Evolutionary conservation across 1,140 invertebrate genomes (phyloP).

Genomic region (Leptinotarsa lineolata): DNA sequence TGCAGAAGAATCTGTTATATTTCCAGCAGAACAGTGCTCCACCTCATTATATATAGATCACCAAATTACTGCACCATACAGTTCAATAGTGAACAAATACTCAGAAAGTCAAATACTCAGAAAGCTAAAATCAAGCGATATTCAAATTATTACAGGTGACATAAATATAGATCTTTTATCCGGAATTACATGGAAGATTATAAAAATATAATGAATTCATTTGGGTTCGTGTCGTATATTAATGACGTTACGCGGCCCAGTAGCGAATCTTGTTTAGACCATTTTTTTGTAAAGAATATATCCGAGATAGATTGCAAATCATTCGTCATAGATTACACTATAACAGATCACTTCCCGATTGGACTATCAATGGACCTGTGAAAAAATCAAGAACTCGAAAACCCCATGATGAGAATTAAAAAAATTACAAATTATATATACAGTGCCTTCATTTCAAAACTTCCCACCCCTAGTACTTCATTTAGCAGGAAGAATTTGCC

Average conservation of each 20-base stretch:
- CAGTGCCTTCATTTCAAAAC: too few species aligned
- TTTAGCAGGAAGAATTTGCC: too few species aligned
- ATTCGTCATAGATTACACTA: constrained; percentile 15
- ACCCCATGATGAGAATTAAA: constrained; percentile 1
- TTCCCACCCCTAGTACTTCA: too few species aligned
- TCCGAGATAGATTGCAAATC: constrained; percentile 1
- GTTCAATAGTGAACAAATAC: constrained; percentile 23
- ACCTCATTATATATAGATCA: constrained; percentile 27
- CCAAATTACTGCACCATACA: constrained; percentile 8
- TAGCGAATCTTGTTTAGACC: constrained; percentile 25
- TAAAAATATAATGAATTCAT: constrained; percentile 24
- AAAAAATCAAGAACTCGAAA: constrained; percentile 7
- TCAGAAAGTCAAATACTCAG: constrained; percentile 16
- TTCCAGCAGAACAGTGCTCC: too few species aligned
- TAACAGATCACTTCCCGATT: constrained; percentile 24
- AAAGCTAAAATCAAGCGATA: constrained; percentile 11
- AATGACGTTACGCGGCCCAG: constrained; percentile 23
- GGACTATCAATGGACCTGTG: background rate
- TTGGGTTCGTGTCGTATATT: constrained; percentile 21
- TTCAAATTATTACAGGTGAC: constrained; percentile 24
- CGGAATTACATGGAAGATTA: constrained; percentile 23
- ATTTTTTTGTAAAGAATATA: constrained; percentile 25
- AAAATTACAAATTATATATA: constrained; percentile 20
- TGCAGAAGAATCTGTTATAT: too few species aligned
- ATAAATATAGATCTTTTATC: constrained; percentile 25